These are phyloP conservation scores for Hemibagrus guttatus DNA, from an alignment of 2,797 vertebrate genomes.

Conservation along the genomic window DNA sequence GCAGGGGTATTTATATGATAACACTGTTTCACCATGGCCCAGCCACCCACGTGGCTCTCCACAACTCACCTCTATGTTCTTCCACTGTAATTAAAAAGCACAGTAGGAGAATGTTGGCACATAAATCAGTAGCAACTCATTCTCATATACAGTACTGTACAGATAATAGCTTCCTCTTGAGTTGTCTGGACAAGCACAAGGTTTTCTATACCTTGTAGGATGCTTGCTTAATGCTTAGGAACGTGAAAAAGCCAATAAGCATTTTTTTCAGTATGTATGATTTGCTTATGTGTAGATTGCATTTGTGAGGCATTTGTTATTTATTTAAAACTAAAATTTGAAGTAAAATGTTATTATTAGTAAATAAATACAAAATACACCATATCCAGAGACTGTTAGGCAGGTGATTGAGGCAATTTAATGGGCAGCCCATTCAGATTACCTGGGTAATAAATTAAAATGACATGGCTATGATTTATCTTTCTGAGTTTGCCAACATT, in stretches of 20 bases:
- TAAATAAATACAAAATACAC: neutral
- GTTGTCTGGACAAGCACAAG: slow-evolving; percentile 13
- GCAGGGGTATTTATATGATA: slow-evolving; percentile 81
- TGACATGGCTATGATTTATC: neutral
- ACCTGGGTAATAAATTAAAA: neutral
- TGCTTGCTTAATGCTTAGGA: neutral
- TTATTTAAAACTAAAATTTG: neutral
- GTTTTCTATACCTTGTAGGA: neutral
- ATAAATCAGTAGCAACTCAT: slow-evolving; percentile 70
- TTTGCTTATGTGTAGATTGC: neutral
- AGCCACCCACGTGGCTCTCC: slow-evolving; percentile 67
- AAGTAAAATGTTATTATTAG: neutral
- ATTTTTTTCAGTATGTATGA: neutral
- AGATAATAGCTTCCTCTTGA: slow-evolving; percentile 18
- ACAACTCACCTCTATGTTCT: slow-evolving; percentile 66
- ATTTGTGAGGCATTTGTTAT: neutral
- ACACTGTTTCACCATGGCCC: slow-evolving; percentile 74
- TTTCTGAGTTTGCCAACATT: neutral
- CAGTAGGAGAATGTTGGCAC: slow-evolving; percentile 68
- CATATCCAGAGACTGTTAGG: neutral
- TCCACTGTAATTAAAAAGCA: slow-evolving; percentile 73
- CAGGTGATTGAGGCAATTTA: neutral
- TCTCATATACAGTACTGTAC: slow-evolving; percentile 24
- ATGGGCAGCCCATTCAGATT: too few species aligned
- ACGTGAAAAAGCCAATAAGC: neutral